A percentile compares a stretch with the other conserved stretches of the same genome.
Conservation (phyloP, 2,797 vertebrate genomes). For the Pangasius larnaudii region DNA sequence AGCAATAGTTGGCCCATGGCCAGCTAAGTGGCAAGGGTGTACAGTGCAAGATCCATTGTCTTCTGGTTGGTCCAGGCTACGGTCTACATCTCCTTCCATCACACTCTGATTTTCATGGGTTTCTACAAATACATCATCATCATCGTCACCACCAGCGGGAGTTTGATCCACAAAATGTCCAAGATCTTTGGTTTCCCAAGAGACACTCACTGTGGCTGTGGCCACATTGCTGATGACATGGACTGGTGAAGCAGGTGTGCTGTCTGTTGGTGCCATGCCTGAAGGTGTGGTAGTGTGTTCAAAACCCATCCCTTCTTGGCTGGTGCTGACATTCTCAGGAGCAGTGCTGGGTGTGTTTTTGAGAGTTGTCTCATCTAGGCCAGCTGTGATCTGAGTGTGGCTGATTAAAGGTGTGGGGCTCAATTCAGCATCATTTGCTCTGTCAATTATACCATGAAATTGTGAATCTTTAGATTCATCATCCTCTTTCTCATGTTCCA, state of each 20-base stretch:
- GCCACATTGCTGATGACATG: constrained; percentile 55
- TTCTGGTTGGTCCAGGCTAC: constrained; percentile 76
- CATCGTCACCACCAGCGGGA: constrained; percentile 17
- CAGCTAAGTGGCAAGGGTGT: constrained; percentile 70
- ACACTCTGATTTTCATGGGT: constrained; percentile 42
- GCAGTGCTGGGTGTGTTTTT: constrained; percentile 59
- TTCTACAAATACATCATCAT: constrained; percentile 11
- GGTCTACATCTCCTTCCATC: constrained; percentile 57
- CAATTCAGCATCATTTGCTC: constrained; percentile 73
- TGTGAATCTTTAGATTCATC: constrained; percentile 36
- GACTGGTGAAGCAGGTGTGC: constrained; percentile 48
- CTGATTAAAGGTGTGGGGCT: constrained; percentile 55
- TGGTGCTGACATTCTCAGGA: constrained; percentile 65
- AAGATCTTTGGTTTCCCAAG: constrained; percentile 64
- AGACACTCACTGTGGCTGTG: constrained; percentile 67
- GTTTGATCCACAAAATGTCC: constrained; percentile 60
- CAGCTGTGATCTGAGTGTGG: constrained; percentile 59
- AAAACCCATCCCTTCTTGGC: constrained; percentile 31
- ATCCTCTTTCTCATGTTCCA: constrained; percentile 51
- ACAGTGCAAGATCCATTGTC: constrained; percentile 71
- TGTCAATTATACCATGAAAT: constrained; percentile 63
- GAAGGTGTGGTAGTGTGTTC: constrained; percentile 62
- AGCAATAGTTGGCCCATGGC: constrained; percentile 82
- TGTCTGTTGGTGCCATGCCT: constrained; percentile 62
- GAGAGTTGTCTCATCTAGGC: constrained; percentile 46